These are phyloP conservation scores for Brachionus sp. DNA, from an alignment of 1,140 invertebrate genomes.

Conservation along the genomic window DNA sequence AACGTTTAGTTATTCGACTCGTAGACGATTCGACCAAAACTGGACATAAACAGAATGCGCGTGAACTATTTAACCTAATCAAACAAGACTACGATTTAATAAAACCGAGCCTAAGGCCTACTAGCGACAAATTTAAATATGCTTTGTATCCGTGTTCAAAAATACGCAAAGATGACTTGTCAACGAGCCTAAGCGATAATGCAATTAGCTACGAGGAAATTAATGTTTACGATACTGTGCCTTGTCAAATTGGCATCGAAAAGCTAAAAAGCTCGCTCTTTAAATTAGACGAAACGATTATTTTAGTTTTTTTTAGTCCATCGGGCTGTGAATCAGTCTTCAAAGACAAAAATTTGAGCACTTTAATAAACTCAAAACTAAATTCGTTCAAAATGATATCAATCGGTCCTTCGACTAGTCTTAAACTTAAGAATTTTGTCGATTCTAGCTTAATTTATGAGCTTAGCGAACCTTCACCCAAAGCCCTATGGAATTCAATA, in stretches of 20 bases:
- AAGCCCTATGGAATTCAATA: neutral
- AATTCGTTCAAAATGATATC: neutral
- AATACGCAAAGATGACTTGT: neutral
- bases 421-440: neutral
- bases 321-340: conserved; percentile 3
- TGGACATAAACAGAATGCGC: neutral
- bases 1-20: neutral
- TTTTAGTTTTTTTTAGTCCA: conserved; percentile 14
- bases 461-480: neutral
- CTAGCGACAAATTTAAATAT: neutral
- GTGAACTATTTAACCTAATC: neutral
- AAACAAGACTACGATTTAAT: neutral
- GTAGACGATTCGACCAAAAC: neutral
- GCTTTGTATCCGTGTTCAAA: neutral
- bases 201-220: neutral
- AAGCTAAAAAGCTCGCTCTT: neutral
- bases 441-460: neutral
- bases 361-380: neutral
- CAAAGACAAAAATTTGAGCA: neutral
- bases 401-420: neutral
- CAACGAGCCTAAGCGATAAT: neutral
- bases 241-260: neutral
- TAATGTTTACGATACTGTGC: neutral
- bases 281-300: neutral
- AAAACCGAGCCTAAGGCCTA: neutral